Base-by-base conservation (phyloP, 2,888 invertebrate genomes). In the Therioaphis trifolii region DNA sequence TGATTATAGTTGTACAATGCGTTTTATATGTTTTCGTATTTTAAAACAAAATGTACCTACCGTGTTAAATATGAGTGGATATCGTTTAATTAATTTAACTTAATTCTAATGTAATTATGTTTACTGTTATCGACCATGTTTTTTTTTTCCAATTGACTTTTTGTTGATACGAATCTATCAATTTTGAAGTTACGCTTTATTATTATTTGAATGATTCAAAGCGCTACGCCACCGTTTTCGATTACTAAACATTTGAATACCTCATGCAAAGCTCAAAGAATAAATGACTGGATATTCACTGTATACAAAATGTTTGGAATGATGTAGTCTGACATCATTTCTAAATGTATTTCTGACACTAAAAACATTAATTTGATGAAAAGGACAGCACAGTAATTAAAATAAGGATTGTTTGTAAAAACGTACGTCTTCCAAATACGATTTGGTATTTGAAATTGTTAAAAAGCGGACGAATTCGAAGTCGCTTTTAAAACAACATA, bases 161-260 rank as follows among this genome's bases (percentile, higher is more conserved):
- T 52, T n/a, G 15, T 27, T 49, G 0, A 46, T 46, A 46, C 24
- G 7, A 46, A 4, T 18, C 24, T 24, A 18, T 27, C 18, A 27
- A 27, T n/a, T 46, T 46, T 9, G 46, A 40, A 29, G 29, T 18
- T n/a, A 12, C 1, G 14, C 35, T 72, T 72, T 55, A 52, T 43
- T 29, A 35, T 35, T 35, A 35, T 52, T 52, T 21, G 9, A 52
- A 52, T 12, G 21, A 35, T 52, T 14, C 14, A 21, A 35, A 72
- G 52, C 5, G n/a, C n/a, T 29, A 14, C 1, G 35, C 9, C 21
- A n/a, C 4, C 63, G 18, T 9, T 35, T 35, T 52, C 35, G 12
- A 52, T 52, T 21, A 52, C 15, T 52, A 52, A 72, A 72, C 15
- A 52, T 21, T 63, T 21, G 35, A 72, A 72, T 35, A 35, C 14